Conservation (phyloP, 2,888 invertebrate genomes). For the Sipha maydis region DNA sequence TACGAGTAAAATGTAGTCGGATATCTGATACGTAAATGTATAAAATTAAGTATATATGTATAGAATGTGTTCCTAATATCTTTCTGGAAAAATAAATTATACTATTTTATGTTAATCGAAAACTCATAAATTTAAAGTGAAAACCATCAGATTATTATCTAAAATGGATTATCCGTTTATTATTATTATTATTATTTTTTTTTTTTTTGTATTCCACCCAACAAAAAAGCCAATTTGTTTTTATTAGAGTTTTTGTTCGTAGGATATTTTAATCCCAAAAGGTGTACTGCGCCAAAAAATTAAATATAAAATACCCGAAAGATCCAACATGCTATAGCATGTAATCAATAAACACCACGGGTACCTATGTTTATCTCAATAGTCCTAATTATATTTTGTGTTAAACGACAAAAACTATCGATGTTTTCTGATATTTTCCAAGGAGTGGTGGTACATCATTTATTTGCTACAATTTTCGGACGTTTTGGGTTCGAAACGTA, state of each 20-base stretch:
- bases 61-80: neutral
- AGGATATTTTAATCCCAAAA: neutral
- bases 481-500: neutral
- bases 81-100: constrained; percentile 11
- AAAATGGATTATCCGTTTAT: constrained; percentile 17
- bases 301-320: neutral
- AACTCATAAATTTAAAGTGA: constrained; percentile 36
- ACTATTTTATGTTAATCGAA: constrained; percentile 52
- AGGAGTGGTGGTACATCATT: no score
- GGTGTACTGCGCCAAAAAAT: neutral
- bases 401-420: neutral
- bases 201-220: neutral
- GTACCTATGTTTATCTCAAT: neutral
- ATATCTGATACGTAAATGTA: neutral
- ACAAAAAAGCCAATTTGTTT: constrained; percentile 40
- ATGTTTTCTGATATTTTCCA: neutral
- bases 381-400: neutral
- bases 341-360: neutral
- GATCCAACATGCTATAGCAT: neutral
- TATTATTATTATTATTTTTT: neutral
- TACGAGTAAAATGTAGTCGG: neutral
- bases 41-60: neutral
- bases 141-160: constrained; percentile 34
- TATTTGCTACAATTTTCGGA: no score
- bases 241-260: constrained; percentile 19